These are phyloP conservation scores for Rallus limicola DNA, from an alignment of 2,113 vertebrate species.

Conservation along the genomic window DNA sequence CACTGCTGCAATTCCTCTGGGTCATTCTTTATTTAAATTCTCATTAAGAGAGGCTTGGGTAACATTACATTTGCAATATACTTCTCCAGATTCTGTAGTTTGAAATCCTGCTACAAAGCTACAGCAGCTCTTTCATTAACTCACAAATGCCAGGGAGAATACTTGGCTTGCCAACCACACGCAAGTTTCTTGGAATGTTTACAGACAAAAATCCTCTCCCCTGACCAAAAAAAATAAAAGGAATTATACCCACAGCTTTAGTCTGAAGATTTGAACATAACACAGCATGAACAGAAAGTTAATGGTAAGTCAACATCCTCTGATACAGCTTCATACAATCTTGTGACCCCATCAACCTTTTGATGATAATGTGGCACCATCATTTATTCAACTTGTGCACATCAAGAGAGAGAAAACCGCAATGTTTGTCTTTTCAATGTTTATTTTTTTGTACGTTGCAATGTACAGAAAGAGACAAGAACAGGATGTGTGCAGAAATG, in stretches of 20 bases:
- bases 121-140: conserved; percentile 45
- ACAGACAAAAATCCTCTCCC: conserved; percentile 18
- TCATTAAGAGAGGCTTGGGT: conserved; percentile 48
- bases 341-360: background rate
- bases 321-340: background rate
- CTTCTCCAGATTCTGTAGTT: conserved; percentile 14
- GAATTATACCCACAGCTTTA: background rate
- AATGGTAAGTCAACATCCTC: background rate
- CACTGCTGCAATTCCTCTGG: conserved; percentile 39
- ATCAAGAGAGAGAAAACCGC: background rate
- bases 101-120: conserved; percentile 24
- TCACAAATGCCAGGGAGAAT: conserved; percentile 23
- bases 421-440: background rate
- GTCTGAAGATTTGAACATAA: background rate
- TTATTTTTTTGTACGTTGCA: background rate
- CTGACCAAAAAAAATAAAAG: conserved; percentile 39
- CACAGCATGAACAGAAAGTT: background rate
- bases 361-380: background rate
- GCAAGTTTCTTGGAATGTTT: conserved; percentile 16
- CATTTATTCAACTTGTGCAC: background rate
- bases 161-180: conserved; percentile 8
- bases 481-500: background rate
- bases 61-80: conserved; percentile 49
- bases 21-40: conserved; percentile 65
- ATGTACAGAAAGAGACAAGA: background rate